phyloP scores from a whole-genome alignment of 1,140 invertebrate species.

The Cepaea nemoralis region DNA sequence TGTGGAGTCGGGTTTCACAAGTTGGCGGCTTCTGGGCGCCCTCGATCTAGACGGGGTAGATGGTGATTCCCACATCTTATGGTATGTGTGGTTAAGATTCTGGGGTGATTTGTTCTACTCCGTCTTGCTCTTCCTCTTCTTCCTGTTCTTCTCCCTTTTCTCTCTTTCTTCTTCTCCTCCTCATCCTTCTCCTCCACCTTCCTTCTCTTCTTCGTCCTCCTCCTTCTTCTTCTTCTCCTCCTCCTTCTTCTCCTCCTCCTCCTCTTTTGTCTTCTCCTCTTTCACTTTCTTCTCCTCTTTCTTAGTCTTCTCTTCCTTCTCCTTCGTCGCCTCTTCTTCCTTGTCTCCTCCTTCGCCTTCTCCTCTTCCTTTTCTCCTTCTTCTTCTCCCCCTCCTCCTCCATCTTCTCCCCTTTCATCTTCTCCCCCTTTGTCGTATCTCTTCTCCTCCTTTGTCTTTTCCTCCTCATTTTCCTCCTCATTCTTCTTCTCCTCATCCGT shows the following conservation, averaged over 20 bases:
- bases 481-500: not conserved
- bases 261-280: not conserved
- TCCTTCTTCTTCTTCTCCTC: not conserved
- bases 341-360: not conserved
- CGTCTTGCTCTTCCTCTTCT: not conserved
- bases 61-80: no score
- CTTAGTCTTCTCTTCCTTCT: not conserved
- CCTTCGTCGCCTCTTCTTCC: not conserved
- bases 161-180: not conserved
- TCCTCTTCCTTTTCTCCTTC: not conserved
- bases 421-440: not conserved
- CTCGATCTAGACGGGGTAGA: no score
- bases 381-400: not conserved
- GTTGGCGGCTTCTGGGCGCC: no score
- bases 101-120: no score
- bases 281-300: not conserved
- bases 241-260: not conserved
- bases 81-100: no score
- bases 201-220: not conserved
- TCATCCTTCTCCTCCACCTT: not conserved
- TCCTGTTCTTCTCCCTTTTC: not conserved
- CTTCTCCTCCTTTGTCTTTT: not conserved
- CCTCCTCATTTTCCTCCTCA: not conserved
- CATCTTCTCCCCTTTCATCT: not conserved
- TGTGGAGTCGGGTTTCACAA: no score